phyloP scores from a whole-genome alignment of 1,140 invertebrate genomes.

The Psix sp. region DNA sequence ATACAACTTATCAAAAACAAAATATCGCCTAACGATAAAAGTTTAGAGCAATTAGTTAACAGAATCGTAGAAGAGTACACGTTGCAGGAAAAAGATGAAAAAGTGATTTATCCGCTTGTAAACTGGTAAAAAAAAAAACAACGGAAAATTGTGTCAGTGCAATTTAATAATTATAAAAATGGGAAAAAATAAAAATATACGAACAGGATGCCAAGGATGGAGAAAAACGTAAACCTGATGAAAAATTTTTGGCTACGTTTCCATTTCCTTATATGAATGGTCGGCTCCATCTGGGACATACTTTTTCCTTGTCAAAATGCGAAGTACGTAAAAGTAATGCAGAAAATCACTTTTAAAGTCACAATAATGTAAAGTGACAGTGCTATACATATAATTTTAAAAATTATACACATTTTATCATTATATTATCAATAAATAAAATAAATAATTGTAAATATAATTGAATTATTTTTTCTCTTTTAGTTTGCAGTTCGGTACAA shows the following conservation, averaged over 20 bases:
- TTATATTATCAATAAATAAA: no score
- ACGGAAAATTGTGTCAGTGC: no score
- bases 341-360: no score
- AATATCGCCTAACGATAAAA: no score
- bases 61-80: no score
- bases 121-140: conserved; percentile 88
- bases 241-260: conserved; percentile 96
- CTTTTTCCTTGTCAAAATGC: conserved; percentile 97
- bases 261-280: conserved; percentile 99
- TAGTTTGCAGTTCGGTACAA: conserved; percentile 95
- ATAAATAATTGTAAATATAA: not conserved
- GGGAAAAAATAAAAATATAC: conserved; percentile 87
- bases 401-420: conserved; percentile 7
- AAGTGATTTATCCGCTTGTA: conserved; percentile 95
- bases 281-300: conserved; percentile 96
- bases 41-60: no score
- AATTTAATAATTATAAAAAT: no score
- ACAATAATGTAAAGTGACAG: no score
- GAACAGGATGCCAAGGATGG: conserved; percentile 86
- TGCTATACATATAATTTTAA: no score
- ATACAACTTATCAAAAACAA: no score
- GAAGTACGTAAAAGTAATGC: conserved; percentile 82
- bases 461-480: conserved; percentile 44
- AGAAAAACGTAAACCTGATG: conserved; percentile 78
- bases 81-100: conserved; percentile 81